phyloP scores from a whole-genome alignment of 2,888 invertebrate species.

The Matsumyia berberina region DNA sequence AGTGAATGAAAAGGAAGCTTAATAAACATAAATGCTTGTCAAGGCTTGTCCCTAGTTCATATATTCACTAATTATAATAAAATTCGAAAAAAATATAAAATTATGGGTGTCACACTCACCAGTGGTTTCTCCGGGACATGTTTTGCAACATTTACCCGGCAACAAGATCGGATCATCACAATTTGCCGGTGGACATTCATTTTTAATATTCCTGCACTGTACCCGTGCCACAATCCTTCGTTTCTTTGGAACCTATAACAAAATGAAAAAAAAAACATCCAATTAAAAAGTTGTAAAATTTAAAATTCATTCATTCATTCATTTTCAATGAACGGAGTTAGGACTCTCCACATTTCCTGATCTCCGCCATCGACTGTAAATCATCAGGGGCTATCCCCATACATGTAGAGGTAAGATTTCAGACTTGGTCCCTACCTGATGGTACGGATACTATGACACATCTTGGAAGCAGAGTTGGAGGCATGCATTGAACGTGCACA shows the following conservation, averaged over 20 bases:
- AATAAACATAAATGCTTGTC: conserved; percentile 45
- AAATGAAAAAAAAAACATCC: conserved; percentile 51
- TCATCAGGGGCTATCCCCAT: no score
- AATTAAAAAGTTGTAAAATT: conserved; percentile 17
- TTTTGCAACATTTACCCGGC: conserved; percentile 95
- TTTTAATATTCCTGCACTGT: conserved; percentile 95
- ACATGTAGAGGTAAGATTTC: no score
- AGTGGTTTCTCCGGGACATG: conserved; percentile 91
- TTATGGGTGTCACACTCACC: conserved; percentile 85
- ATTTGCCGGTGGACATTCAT: conserved; percentile 94
- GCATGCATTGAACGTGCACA: no score
- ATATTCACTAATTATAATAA: conserved; percentile 44
- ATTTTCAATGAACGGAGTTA: no score
- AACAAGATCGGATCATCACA: conserved; percentile 94
- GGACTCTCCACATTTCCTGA: no score
- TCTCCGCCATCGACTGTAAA: no score
- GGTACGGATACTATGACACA: no score
- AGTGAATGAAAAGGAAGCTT: conserved; percentile 18
- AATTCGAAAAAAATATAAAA: conserved; percentile 20
- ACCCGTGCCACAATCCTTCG: conserved; percentile 94
- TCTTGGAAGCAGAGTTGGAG: no score
- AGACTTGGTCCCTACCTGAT: no score
- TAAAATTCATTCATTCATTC: not conserved
- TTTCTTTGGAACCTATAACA: conserved; percentile 93
- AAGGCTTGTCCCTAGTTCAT: conserved; percentile 22